Base-by-base conservation (phyloP, 2,888 invertebrate species). In the Tryphoninae sp. region DNA sequence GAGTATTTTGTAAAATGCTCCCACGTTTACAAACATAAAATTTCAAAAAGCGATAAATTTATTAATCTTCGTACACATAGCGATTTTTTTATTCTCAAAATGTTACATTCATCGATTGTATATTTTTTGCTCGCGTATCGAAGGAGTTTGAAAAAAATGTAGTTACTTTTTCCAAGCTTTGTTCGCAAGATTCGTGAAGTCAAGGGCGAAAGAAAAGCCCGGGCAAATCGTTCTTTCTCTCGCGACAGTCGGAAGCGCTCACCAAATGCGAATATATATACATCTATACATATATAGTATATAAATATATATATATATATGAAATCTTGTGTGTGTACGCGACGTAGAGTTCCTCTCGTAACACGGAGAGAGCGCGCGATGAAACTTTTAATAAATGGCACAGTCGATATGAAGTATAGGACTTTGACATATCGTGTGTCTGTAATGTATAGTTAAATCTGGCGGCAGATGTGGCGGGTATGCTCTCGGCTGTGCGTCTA, bases 391-490 rank as follows among this genome's bases (percentile, higher is more conserved):
- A 92, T 92, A 92, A 92, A 92, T 92, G 92, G 92, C 91, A 86
- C 89, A 92, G 92, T 92, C 92, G 92, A 92, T 92, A 92, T 92
- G 91, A 92, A 92, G 91, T 92, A 92, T 92, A 91, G 91, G 91
- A 92, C 91, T 92, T 92, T 92, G 92, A 92, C 92, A 92, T 92
- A 92, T 92, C 92, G 92, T 90, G 91, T 91, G 92, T 92, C 92
- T 92, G 92, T 92, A 92, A 92, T 92, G 91, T 92, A 92, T 92
- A 92, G 91, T 91, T 91, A 91, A 91, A 91, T 91, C 91, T 91
- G 91, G 91, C 91, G 88, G 90, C 91, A 91, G 91, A 91, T 91
- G 91, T 91, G 91, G 89, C 90, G 87, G 86, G 88, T 88, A 87
- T 45, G 55, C 55, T 55, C 87, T 88, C 87, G 75, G 71, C 74